Conservation (phyloP, 2,113 vertebrate genomes). For the Salvator merianae region DNA sequence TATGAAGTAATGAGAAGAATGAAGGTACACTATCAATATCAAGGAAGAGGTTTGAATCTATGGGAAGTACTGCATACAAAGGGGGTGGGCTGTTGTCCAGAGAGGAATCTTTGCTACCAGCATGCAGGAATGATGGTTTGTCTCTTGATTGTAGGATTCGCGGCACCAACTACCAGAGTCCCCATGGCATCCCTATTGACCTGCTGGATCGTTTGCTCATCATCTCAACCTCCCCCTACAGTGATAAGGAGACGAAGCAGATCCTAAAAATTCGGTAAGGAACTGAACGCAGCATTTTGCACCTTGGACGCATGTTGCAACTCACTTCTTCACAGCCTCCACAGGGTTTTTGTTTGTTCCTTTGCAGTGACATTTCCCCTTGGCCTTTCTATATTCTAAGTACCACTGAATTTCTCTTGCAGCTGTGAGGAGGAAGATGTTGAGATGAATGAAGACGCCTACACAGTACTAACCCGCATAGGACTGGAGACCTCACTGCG, state of each 20-base stretch:
- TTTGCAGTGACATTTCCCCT: background rate
- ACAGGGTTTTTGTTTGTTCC: too few species aligned
- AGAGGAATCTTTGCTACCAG: background rate
- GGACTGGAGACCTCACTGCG: slow-evolving; percentile 90
- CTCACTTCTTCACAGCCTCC: background rate
- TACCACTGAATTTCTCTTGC: background rate
- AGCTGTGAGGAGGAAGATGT: slow-evolving; percentile 94
- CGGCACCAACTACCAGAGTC: slow-evolving; percentile 92
- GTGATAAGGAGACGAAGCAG: slow-evolving; percentile 90
- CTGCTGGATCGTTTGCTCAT: slow-evolving; percentile 91
- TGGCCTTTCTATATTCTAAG: background rate
- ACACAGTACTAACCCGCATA: slow-evolving; percentile 88
- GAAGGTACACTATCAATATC: background rate
- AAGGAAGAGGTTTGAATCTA: background rate
- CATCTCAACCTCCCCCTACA: slow-evolving; percentile 89
- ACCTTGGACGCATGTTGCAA: background rate
- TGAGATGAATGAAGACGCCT: slow-evolving; percentile 90
- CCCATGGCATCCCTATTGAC: slow-evolving; percentile 91
- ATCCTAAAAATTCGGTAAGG: slow-evolving; percentile 90
- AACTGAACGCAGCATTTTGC: background rate
- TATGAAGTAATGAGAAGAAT: background rate
- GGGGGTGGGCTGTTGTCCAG: background rate
- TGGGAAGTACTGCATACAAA: background rate
- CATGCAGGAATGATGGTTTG: background rate
- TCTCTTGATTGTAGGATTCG: slow-evolving; percentile 79